Evolutionary conservation across 2,113 vertebrate species (phyloP).

Genomic region (Bagarius yarrelli): DNA sequence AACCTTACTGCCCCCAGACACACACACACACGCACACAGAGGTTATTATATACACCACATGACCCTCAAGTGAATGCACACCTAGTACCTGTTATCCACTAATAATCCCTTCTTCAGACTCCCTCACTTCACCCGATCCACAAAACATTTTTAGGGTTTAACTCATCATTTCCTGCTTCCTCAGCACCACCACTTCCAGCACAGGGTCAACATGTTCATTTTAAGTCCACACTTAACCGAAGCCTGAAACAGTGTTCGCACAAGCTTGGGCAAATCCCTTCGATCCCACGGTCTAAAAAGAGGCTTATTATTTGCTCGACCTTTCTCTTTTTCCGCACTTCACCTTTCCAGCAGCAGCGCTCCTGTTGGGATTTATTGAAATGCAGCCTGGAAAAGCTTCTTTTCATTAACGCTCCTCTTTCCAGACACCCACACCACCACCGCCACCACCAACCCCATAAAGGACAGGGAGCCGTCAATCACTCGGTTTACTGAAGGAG

Average conservation of each 20-base stretch:
- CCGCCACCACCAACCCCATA: background rate
- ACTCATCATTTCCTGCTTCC: background rate
- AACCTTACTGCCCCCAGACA: background rate
- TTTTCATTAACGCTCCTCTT: conserved; percentile 57
- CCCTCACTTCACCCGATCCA: background rate
- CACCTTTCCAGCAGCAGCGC: conserved; percentile 20
- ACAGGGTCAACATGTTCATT: background rate
- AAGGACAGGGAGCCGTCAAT: conserved; percentile 49
- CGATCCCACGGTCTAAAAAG: conserved; percentile 21
- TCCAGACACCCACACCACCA: background rate
- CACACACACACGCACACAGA: background rate
- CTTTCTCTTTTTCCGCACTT: background rate
- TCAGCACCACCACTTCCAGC: background rate
- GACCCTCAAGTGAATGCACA: conserved; percentile 2
- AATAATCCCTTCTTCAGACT: conserved; percentile 28
- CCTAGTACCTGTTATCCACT: conserved; percentile 19
- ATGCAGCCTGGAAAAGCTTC: conserved; percentile 48
- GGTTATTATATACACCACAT: background rate
- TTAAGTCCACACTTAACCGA: background rate
- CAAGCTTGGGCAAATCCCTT: conserved; percentile 31
- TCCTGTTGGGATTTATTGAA: conserved; percentile 24
- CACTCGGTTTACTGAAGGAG: conserved; percentile 35
- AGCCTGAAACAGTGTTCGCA: conserved; percentile 22
- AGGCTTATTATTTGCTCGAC: conserved; percentile 28
- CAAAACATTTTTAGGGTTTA: background rate